Conservation (phyloP, 1,140 invertebrate genomes). For the Eufriesea mexicana region DNA sequence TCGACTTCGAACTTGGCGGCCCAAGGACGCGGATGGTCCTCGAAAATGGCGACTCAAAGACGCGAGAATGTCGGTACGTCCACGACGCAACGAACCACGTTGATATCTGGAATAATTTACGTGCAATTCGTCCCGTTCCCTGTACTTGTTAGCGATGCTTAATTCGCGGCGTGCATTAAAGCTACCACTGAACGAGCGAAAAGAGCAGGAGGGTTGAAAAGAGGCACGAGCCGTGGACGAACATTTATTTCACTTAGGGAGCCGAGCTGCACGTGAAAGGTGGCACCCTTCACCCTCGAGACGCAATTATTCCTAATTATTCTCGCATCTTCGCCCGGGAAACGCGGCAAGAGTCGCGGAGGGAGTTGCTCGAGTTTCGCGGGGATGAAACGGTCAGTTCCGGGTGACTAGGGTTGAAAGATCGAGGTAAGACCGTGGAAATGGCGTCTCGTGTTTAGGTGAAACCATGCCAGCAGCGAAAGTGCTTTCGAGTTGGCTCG, state of each 20-base stretch:
- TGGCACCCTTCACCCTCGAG: slow-evolving; percentile 60
- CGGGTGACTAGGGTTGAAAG: no score
- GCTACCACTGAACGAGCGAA: slow-evolving; percentile 22
- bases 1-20: background rate
- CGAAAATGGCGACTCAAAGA: background rate
- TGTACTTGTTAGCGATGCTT: slow-evolving; percentile 9
- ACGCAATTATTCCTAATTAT: slow-evolving; percentile 68
- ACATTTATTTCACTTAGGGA: slow-evolving; percentile 65
- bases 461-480: no score
- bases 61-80: background rate
- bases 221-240: slow-evolving; percentile 13
- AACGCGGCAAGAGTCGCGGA: background rate
- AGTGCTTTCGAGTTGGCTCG: no score
- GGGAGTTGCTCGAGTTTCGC: background rate
- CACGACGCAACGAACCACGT: background rate
- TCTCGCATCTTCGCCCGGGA: slow-evolving; percentile 37
- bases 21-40: no score
- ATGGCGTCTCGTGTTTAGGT: no score
- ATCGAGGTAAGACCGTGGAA: background rate
- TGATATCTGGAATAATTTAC: slow-evolving; percentile 1
- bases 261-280: slow-evolving; percentile 36
- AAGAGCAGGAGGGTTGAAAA: slow-evolving; percentile 20
- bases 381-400: background rate
- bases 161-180: slow-evolving; percentile 33
- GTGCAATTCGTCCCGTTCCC: background rate